Percentiles rank a stretch among this genome's conserved stretches.
phyloP scores from a whole-genome alignment of 2,888 invertebrate genomes.

The Megastigmus dorsalis region DNA sequence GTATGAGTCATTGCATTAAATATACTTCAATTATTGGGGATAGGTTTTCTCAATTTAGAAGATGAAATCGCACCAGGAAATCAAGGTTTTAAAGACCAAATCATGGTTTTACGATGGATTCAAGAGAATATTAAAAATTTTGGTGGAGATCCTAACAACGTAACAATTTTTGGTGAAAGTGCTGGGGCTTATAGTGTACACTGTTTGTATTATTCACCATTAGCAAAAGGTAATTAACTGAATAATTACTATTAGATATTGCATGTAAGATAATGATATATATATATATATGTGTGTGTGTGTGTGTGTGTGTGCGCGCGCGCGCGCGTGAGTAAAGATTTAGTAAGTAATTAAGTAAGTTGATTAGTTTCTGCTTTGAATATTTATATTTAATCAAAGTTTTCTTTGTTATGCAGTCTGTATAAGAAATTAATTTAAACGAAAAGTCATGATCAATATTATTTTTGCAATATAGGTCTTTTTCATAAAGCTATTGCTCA shows the following conservation, averaged over 20 bases:
- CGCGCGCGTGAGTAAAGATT: no score
- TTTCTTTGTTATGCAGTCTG: neutral
- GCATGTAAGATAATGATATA: neutral
- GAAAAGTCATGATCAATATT: neutral
- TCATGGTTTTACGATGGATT: conserved; percentile 68
- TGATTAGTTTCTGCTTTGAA: neutral
- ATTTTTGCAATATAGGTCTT: conserved; percentile 61
- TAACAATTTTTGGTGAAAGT: conserved; percentile 68
- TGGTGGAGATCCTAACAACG: conserved; percentile 65
- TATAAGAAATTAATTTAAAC: neutral
- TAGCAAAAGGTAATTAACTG: conserved; percentile 65
- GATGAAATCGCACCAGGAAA: conserved; percentile 68
- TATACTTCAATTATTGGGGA: no score
- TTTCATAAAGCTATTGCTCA: conserved; percentile 69
- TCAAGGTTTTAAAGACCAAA: conserved; percentile 69
- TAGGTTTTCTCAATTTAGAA: conserved; percentile 68
- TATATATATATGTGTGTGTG: no score
- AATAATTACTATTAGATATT: conserved; percentile 1
- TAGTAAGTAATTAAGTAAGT: neutral
- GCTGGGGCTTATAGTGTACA: conserved; percentile 65
- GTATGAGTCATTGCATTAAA: no score
- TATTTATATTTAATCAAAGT: neutral
- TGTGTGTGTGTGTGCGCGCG: no score
- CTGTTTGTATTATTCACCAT: conserved; percentile 67
- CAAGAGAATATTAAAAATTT: conserved; percentile 67